phyloP scores from a whole-genome alignment of 2,888 invertebrate genomes.

The Vandiemenella viatica region DNA sequence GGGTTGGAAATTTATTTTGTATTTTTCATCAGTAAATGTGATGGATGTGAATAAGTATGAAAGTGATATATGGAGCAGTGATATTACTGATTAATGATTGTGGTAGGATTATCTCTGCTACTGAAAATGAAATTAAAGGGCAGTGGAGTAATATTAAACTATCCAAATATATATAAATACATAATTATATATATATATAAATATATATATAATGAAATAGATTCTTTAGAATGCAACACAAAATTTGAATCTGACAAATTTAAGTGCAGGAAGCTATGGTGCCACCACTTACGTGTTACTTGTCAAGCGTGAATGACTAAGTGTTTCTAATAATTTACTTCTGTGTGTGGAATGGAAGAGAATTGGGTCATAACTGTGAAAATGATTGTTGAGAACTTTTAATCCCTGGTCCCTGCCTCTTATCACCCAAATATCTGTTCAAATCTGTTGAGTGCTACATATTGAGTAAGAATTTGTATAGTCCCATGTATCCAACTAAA shows the following conservation, averaged over 20 bases:
- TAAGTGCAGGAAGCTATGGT: not conserved
- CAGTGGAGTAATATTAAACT: too few relatives aligned
- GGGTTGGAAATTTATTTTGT: too few relatives aligned
- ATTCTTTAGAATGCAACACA: not conserved
- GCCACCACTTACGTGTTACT: slow-evolving; percentile 14
- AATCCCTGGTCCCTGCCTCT: not conserved
- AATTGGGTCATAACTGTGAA: too few relatives aligned
- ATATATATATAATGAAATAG: not conserved
- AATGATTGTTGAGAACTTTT: not conserved
- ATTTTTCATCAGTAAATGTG: too few relatives aligned
- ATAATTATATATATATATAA: not conserved
- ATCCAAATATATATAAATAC: not conserved
- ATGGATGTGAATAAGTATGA: too few relatives aligned
- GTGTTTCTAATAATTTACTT: slow-evolving; percentile 17
- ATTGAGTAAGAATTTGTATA: not conserved
- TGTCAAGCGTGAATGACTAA: slow-evolving; percentile 15
- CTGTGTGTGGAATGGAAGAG: too few relatives aligned
- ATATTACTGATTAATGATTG: too few relatives aligned
- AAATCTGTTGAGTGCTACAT: not conserved
- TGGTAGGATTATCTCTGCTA: not conserved
- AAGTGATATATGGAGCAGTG: too few relatives aligned
- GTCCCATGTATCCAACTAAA: not conserved
- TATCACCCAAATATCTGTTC: too few relatives aligned
- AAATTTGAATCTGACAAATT: not conserved
- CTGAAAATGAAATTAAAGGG: too few relatives aligned